These are phyloP conservation scores for Eustalomyia histrio DNA, from an alignment of 2,888 invertebrate species.

Conservation along the genomic window DNA sequence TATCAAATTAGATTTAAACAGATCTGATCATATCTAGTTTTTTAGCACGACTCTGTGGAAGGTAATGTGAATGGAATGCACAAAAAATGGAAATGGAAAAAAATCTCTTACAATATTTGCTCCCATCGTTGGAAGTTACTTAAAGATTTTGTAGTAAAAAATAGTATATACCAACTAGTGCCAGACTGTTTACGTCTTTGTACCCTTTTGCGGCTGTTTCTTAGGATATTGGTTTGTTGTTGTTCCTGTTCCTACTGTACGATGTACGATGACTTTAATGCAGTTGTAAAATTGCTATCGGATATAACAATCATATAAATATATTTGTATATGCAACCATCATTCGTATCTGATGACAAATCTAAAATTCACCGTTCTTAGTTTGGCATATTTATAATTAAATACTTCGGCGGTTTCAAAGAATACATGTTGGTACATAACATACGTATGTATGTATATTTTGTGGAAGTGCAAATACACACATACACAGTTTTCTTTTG, in stretches of 20 bases:
- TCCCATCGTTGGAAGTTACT: too few relatives aligned
- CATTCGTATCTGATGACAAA: constrained; percentile 25
- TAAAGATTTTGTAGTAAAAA: too few relatives aligned
- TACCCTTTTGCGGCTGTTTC: constrained; percentile 12
- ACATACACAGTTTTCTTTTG: too few relatives aligned
- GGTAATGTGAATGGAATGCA: too few relatives aligned
- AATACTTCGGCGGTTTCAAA: not conserved
- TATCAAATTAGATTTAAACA: too few relatives aligned
- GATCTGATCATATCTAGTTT: too few relatives aligned
- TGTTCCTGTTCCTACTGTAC: not conserved
- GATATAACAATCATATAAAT: constrained; percentile 37
- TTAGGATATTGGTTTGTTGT: not conserved
- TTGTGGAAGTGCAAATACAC: too few relatives aligned
- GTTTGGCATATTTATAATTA: not conserved
- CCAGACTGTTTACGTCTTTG: not conserved
- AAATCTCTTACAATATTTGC: too few relatives aligned
- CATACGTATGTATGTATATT: too few relatives aligned
- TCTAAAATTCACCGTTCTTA: constrained; percentile 4
- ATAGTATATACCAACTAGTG: too few relatives aligned
- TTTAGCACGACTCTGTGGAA: too few relatives aligned
- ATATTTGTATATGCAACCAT: not conserved
- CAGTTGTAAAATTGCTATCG: constrained; percentile 33
- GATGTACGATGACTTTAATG: not conserved
- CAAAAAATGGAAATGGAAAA: too few relatives aligned
- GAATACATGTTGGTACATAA: not conserved